Percentiles rank a stretch among this genome's conserved stretches.
phyloP scores from a whole-genome alignment of 2,797 vertebrate species.

The Thripadectes ignobilis region DNA sequence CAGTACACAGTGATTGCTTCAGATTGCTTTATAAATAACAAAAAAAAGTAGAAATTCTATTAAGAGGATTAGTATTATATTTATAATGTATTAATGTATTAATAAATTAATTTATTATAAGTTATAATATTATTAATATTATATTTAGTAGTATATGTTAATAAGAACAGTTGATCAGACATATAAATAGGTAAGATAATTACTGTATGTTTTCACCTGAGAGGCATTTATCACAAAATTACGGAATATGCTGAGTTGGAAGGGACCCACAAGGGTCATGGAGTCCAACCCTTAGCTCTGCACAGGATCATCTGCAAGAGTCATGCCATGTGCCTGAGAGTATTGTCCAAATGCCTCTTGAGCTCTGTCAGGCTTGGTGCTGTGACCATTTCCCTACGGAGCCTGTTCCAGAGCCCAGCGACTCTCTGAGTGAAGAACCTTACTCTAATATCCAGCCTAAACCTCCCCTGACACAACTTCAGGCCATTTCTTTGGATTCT shows the following conservation, averaged over 20 bases:
- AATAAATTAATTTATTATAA: no score
- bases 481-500: no score
- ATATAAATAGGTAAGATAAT: neutral
- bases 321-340: neutral
- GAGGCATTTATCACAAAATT: neutral
- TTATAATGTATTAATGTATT: no score
- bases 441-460: no score
- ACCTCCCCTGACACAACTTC: no score
- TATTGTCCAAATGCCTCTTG: no score
- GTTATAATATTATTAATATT: no score
- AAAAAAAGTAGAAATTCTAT: neutral
- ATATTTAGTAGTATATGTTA: neutral
- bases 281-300: neutral
- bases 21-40: neutral
- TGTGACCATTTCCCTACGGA: no score
- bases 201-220: neutral
- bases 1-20: neutral
- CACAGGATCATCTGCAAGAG: neutral
- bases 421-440: no score
- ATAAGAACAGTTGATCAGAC: neutral
- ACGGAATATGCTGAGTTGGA: neutral
- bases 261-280: neutral
- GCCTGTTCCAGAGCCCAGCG: no score
- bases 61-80: neutral
- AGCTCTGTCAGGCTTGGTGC: no score